These are phyloP conservation scores for Uropsilus gracilis DNA, from an alignment of 2,113 vertebrate genomes.

Conservation along the genomic window DNA sequence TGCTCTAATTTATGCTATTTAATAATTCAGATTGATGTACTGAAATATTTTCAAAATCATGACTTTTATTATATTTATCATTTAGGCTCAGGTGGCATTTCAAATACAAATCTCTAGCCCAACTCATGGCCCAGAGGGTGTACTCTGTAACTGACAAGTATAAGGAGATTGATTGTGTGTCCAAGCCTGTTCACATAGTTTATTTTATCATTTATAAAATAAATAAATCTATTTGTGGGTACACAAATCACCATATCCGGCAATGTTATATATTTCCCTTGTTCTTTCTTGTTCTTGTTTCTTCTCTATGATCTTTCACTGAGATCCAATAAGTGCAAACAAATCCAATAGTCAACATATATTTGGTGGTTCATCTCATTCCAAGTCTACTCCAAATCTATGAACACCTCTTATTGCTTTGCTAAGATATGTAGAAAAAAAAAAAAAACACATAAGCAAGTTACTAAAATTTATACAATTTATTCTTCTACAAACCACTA, in stretches of 20 bases:
- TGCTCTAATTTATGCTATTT: background rate
- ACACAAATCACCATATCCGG: background rate
- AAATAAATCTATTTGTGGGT: background rate
- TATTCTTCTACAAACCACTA: slow-evolving; percentile 59
- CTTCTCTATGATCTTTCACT: background rate
- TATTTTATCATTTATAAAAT: background rate
- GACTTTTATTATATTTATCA: slow-evolving; percentile 2
- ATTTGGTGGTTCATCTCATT: background rate
- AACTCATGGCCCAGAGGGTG: background rate
- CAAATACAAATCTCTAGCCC: background rate
- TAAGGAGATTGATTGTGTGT: background rate
- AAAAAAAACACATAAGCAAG: slow-evolving; percentile 34
- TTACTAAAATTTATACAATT: slow-evolving; percentile 29
- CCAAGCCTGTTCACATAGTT: background rate
- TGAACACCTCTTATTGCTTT: slow-evolving; percentile 5
- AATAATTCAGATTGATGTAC: background rate
- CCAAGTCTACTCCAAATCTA: background rate
- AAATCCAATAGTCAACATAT: background rate
- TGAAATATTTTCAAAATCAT: slow-evolving; percentile 46
- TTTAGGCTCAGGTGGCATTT: background rate
- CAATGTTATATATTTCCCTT: background rate
- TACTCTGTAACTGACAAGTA: background rate
- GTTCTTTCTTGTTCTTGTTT: background rate
- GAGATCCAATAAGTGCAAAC: slow-evolving; percentile 16
- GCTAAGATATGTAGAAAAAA: slow-evolving; percentile 16